Conservation (phyloP, 2,888 invertebrate genomes). For the Malthinus seriepunctatus region DNA sequence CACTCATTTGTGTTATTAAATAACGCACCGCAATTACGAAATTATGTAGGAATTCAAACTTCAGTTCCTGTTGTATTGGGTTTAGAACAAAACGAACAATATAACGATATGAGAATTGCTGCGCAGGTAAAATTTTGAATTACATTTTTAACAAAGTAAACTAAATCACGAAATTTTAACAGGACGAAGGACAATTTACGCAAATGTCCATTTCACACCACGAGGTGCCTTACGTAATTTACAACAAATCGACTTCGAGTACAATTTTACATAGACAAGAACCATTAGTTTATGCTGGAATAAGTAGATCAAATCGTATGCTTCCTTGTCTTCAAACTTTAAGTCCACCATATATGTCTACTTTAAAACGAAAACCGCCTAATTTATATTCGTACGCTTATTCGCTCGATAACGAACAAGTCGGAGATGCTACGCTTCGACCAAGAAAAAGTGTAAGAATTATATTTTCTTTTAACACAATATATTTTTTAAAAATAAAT, state of each 20-base stretch:
- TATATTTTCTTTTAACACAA: not conserved
- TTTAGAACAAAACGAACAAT: conserved; percentile 49
- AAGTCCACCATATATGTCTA: conserved; percentile 52
- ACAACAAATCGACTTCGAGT: conserved; percentile 53
- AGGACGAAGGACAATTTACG: conserved; percentile 61
- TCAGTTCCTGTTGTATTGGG: conserved; percentile 40
- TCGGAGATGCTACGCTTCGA: conserved; percentile 40
- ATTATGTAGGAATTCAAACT: conserved; percentile 52
- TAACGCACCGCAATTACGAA: conserved; percentile 49
- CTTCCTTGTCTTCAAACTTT: conserved; percentile 45
- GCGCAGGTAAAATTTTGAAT: conserved; percentile 10
- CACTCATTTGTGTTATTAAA: conserved; percentile 58
- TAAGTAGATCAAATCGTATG: conserved; percentile 54
- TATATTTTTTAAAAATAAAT: not conserved
- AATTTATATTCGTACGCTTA: conserved; percentile 49
- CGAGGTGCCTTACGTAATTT: conserved; percentile 55
- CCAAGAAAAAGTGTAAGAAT: conserved; percentile 4
- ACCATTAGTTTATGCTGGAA: conserved; percentile 60
- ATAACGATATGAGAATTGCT: conserved; percentile 41
- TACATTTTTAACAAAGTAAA: not conserved
- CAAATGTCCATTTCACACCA: conserved; percentile 55
- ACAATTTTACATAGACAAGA: conserved; percentile 52
- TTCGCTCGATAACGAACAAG: conserved; percentile 45
- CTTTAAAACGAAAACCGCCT: conserved; percentile 52
- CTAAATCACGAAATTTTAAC: conserved; percentile 32